phyloP scores from a whole-genome alignment of 2,113 vertebrate genomes.

The Labeo rohita region DNA sequence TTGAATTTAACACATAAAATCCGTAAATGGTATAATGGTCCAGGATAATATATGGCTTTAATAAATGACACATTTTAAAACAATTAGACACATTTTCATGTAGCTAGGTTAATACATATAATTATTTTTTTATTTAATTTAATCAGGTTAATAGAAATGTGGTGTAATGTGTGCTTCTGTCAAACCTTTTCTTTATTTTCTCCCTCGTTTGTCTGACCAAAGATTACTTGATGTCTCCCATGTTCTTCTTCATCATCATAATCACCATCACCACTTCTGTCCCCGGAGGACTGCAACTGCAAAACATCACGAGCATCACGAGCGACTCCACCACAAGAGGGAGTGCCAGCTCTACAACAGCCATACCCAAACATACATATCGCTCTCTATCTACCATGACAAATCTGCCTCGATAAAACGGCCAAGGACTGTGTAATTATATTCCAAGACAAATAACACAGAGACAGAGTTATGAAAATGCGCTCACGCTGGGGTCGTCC shows the following conservation, averaged over 20 bases:
- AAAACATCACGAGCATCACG: not conserved
- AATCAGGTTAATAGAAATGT: not conserved
- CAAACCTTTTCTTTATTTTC: constrained; percentile 57
- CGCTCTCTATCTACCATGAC: not conserved
- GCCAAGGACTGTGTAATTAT: constrained; percentile 2
- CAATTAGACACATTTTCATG: not conserved
- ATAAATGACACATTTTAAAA: not conserved
- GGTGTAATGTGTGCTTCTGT: not conserved
- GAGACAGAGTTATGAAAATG: not conserved
- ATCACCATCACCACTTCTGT: constrained; percentile 80
- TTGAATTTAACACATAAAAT: not conserved
- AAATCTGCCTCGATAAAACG: not conserved
- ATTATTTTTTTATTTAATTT: not conserved
- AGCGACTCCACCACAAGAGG: constrained; percentile 17
- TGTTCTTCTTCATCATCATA: constrained; percentile 73
- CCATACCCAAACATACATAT: not conserved
- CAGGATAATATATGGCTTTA: not conserved
- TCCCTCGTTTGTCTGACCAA: constrained; percentile 63
- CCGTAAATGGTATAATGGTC: not conserved
- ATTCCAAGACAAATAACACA: not conserved
- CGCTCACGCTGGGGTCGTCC: constrained; percentile 89
- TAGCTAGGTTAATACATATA: not conserved
- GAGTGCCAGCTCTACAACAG: not conserved
- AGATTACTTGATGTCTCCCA: constrained; percentile 71
- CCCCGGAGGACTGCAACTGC: constrained; percentile 83